phyloP scores from a whole-genome alignment of 2,888 invertebrate species.

The Pterobdella sp. region DNA sequence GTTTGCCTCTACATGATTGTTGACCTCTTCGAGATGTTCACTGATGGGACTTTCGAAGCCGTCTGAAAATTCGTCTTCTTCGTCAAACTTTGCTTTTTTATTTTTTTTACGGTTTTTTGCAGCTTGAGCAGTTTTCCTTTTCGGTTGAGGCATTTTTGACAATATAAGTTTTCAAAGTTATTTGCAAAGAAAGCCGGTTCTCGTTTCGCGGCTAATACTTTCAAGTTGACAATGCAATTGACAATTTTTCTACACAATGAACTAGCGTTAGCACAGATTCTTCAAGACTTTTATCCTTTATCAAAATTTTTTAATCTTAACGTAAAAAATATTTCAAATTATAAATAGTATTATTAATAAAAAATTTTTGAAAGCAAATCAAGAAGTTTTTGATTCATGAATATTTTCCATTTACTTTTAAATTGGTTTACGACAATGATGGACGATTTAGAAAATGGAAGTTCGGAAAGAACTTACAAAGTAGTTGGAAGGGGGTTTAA shows the following conservation, averaged over 20 bases:
- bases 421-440: background rate
- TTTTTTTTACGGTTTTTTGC: background rate
- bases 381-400: background rate
- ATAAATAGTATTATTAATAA: background rate
- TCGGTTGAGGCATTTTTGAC: background rate
- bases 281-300: background rate
- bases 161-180: background rate
- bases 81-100: background rate
- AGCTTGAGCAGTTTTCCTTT: background rate
- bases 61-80: constrained; percentile 4
- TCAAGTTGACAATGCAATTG: background rate
- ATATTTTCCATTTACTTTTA: background rate
- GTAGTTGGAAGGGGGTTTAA: background rate
- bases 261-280: constrained; percentile 11
- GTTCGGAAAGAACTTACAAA: background rate
- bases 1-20: background rate
- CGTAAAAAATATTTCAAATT: background rate
- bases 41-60: constrained; percentile 12
- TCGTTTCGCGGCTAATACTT: background rate
- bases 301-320: background rate
- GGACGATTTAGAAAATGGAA: background rate
- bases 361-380: background rate
- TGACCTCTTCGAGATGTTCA: background rate
- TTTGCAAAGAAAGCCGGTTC: background rate
- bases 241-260: background rate